These are phyloP conservation scores for Myrmecobius fasciatus DNA, from an alignment of 2,113 vertebrate genomes.

Conservation along the genomic window DNA sequence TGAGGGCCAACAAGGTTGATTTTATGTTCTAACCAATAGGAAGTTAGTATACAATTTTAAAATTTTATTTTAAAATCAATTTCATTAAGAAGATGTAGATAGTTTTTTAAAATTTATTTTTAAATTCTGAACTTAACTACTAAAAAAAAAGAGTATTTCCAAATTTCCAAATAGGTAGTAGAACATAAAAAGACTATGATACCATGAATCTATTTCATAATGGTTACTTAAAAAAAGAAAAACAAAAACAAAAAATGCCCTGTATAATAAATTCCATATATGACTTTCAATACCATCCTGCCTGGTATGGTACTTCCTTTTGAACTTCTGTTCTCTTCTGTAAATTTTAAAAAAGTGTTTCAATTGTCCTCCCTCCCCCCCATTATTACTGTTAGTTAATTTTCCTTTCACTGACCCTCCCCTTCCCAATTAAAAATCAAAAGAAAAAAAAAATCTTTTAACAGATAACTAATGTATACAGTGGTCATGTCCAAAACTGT, in stretches of 20 bases:
- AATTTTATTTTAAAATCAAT: background rate
- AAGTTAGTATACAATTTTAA: background rate
- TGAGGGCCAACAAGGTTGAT: background rate
- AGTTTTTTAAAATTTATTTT: background rate
- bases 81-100: too few relatives aligned
- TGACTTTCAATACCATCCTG: background rate
- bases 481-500: background rate
- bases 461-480: background rate
- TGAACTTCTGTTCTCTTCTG: background rate
- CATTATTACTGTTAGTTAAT: background rate
- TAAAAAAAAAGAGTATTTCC: background rate
- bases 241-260: too few relatives aligned
- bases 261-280: background rate
- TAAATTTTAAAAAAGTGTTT: background rate
- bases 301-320: background rate
- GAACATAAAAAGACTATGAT: background rate
- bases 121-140: background rate
- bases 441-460: background rate
- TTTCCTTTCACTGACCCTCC: background rate
- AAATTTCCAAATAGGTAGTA: background rate
- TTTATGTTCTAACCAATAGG: background rate
- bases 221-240: background rate
- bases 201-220: background rate
- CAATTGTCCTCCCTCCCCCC: background rate
- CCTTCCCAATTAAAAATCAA: background rate